Evolutionary conservation across 2,888 invertebrate species (phyloP), one percentile per base, ranked within the genome.

Genomic region (Acrobasis suavella): DNA sequence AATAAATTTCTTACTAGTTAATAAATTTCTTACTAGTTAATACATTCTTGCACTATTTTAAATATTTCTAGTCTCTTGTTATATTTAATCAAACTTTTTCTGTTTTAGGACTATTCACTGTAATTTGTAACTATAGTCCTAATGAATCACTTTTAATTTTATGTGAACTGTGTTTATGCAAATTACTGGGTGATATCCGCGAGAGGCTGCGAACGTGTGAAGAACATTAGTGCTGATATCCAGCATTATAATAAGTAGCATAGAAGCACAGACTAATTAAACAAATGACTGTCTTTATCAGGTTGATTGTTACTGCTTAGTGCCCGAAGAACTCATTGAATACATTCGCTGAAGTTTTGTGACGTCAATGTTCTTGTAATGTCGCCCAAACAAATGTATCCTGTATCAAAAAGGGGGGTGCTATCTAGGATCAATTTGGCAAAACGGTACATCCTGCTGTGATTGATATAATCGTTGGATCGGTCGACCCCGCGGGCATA

Each of bases 381-480:
- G 74, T 76, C 68, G 67, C 70, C 73, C 75, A 81, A 80, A 80
- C 73, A 77, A 80, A 80, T 78, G 77, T 83, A 77, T 87, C 86
- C 89, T 86, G 87, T 81, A 72, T 80, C 70, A 80, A 83, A 85
- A 82, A 81, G 82, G 86, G 85, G 81, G 72, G 72, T 65, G 65
- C 55, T 63, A 64, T 67, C 59, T 62, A 56, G 78, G 69, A 83
- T 75, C 80, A 78, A 86, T 85, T 87, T 88, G 87, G 80, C 85
- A 84, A 84, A 86, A 86, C 81, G 77, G 79, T 77, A 81, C 82
- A 83, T 89, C 89, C 89, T 85, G 85, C 67, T 65, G 70, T 75
- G 78, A 77, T 78, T 78, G 74, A 73, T 72, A 73, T 72, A 71
- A 74, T 73, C 71, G 71, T 39, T 42, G 42, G 37, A 52, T 60